Percentiles rank a stretch among this genome's conserved stretches.
Conservation (phyloP, 2,113 vertebrate species). For the Halcyon malimbica region DNA sequence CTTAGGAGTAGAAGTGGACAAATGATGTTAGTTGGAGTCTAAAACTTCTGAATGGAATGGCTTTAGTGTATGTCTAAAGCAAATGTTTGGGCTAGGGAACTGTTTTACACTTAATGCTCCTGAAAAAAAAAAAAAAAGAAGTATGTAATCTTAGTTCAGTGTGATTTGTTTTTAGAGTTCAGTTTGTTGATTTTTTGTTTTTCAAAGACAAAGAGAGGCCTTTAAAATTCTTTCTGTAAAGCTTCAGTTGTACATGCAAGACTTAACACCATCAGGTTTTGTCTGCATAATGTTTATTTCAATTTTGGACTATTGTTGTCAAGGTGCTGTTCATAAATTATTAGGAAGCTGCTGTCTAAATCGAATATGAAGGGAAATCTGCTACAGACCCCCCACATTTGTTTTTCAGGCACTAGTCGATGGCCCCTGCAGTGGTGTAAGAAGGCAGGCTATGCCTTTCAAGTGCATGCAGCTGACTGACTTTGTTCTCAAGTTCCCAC, state of each 20-base stretch:
- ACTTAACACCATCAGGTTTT: rapidly evolving
- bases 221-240: neutral
- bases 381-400: rapidly evolving
- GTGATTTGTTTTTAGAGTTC: neutral
- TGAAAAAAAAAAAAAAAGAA: neutral
- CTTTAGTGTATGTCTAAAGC: neutral
- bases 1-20: neutral
- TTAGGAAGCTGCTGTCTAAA: neutral
- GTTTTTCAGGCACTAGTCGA: slow-evolving; percentile 87
- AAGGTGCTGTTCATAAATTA: rapidly evolving
- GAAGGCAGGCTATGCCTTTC: slow-evolving; percentile 94
- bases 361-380: neutral
- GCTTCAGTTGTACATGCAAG: neutral
- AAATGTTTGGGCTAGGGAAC: neutral
- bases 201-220: neutral
- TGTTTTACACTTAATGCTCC: neutral
- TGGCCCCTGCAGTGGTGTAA: slow-evolving; percentile 92
- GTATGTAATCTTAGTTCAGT: rapidly evolving
- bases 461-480: slow-evolving; percentile 89
- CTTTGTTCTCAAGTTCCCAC: slow-evolving; percentile 94
- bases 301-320: rapidly evolving
- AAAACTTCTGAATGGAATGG: neutral
- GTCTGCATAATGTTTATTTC: rapidly evolving
- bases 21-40: neutral
- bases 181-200: neutral